These are phyloP conservation scores for Corapipo altera DNA, from an alignment of 2,113 vertebrate species.

Conservation along the genomic window DNA sequence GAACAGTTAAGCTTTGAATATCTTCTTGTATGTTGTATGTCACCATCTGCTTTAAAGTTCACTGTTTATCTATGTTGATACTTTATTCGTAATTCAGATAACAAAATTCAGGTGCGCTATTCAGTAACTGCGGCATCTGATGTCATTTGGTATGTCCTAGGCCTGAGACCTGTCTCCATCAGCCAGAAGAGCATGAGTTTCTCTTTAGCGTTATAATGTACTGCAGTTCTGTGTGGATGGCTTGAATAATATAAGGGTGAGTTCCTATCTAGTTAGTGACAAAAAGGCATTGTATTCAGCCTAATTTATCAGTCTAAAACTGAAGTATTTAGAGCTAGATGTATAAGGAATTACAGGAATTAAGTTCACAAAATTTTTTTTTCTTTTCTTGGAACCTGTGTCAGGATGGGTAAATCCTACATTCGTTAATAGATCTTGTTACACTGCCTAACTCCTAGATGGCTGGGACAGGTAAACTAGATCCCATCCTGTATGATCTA, in stretches of 20 bases:
- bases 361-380: neutral
- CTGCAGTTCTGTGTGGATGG: neutral
- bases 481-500: neutral
- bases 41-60: neutral
- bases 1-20: neutral
- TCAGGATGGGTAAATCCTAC: neutral
- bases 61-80: neutral
- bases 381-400: neutral
- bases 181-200: neutral
- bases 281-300: neutral
- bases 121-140: neutral
- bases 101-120: neutral
- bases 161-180: neutral
- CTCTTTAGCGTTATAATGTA: neutral
- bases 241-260: neutral
- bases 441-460: neutral
- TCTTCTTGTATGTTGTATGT: accelerated
- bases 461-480: neutral
- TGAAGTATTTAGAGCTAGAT: neutral
- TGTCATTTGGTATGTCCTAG: neutral
- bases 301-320: neutral
- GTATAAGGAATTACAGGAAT: neutral
- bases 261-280: neutral
- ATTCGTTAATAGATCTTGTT: neutral
- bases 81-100: neutral